Evolutionary conservation across 1,140 invertebrate genomes (phyloP), one percentile per base, ranked within the genome.

Genomic region (Andricus grossulariae): DNA sequence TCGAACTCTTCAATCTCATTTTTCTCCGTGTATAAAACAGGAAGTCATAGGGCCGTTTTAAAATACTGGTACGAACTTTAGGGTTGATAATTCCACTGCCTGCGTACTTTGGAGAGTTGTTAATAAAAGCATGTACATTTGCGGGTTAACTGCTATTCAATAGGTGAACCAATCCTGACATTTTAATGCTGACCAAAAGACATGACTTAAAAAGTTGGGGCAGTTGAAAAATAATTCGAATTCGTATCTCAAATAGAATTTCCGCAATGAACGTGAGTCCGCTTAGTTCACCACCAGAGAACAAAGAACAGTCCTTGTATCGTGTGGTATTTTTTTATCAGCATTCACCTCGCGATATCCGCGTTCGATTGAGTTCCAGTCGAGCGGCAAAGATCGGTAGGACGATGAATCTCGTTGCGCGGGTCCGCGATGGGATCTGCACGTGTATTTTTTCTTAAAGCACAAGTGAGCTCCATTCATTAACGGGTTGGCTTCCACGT

Each of bases 381-480:
- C 71, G 54, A 80, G 77, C 76, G 72, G 75, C 76, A 84, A 80
- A 84, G 76, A 84, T 84, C 80, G 77, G 70, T 77, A 79, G 39
- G 80, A 79, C 80, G 80, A 55, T 74, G 75, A 57, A 76, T 80
- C 50, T 75, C 15, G 32, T 66, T 66, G 32, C 32, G 32, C 60
- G 60, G 60, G 60, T 39, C 25, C 25, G 60, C 76, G 79, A 81
- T 80, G 50, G 54, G 79, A 84, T 82, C 77, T 77, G 52, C 7
- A 50, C 15, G 1, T 49, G 10, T 39, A 60, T 82, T 82, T 86
- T 84, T 83, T 87, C 83, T 76, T 76, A 60, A 57, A 81, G 75
- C 72, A 18, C 76, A 51, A 73, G 76, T 79, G 55, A 57, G 74
- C 75, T 84, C 86, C 87, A 88, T 89, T 89, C 88, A 89, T 87